A percentile compares a stretch with the other conserved stretches of the same genome.
These are phyloP conservation scores for Oceanodroma tethys DNA, from an alignment of 2,113 vertebrate species.

Conservation along the genomic window DNA sequence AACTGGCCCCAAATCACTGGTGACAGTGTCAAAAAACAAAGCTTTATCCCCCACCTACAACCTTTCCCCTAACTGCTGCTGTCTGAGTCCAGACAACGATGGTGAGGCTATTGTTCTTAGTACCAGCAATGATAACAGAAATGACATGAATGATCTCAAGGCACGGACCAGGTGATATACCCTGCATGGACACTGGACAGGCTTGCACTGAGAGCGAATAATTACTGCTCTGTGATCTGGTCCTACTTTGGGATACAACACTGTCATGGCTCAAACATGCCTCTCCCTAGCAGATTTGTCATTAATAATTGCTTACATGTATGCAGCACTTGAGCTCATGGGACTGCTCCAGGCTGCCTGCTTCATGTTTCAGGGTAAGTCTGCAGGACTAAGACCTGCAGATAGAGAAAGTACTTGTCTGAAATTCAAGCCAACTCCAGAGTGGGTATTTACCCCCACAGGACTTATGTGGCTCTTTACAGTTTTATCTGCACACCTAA, in stretches of 20 bases:
- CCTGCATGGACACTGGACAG: not conserved
- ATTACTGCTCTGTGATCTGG: not conserved
- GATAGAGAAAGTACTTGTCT: not conserved
- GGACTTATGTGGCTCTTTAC: not conserved
- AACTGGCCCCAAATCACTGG: not conserved
- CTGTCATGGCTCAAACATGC: rapidly evolving
- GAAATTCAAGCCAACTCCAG: not conserved
- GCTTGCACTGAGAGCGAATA: not conserved
- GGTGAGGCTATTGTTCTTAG: not conserved
- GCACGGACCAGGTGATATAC: not conserved
- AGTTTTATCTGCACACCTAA: not conserved
- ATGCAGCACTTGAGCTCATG: not conserved
- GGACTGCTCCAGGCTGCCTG: not conserved
- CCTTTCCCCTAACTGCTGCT: not conserved
- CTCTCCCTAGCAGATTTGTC: not conserved
- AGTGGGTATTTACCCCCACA: not conserved
- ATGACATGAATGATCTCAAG: not conserved
- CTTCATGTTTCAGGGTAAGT: not conserved
- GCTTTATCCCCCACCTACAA: not conserved
- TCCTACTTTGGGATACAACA: not conserved
- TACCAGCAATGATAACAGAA: not conserved
- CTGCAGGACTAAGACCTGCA: not conserved
- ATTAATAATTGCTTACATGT: not conserved
- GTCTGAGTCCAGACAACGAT: not conserved
- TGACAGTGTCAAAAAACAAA: not conserved